These are phyloP conservation scores for Dendrocincla fuliginosa DNA, from an alignment of 2,797 vertebrate species.

Conservation along the genomic window DNA sequence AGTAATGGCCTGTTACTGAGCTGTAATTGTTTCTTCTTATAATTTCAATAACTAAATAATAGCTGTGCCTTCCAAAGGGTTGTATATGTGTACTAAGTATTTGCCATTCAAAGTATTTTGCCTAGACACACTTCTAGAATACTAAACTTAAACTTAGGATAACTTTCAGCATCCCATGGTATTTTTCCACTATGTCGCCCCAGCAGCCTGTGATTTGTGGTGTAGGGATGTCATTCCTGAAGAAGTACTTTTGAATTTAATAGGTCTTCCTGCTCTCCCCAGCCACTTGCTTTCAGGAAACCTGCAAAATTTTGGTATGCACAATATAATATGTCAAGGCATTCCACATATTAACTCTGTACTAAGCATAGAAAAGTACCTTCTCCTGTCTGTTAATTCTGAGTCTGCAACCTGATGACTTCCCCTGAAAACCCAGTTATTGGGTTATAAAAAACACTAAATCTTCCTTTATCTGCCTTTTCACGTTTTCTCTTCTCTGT, in stretches of 20 bases:
- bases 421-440: neutral
- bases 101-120: neutral
- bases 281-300: neutral
- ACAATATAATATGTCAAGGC: neutral
- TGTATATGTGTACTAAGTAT: neutral
- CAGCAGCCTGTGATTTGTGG: neutral
- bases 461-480: neutral
- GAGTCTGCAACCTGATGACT: neutral
- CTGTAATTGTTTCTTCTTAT: neutral
- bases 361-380: neutral
- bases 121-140: neutral
- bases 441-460: neutral
- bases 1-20: neutral
- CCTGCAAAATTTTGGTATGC: neutral
- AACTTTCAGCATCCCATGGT: neutral
- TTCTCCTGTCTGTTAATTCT: neutral
- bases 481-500: neutral
- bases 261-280: neutral
- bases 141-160: neutral
- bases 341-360: neutral
- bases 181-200: fast-evolving
- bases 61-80: neutral
- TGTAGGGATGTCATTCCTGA: neutral
- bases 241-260: neutral
- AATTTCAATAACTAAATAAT: neutral